Evolutionary conservation across 2,797 vertebrate genomes (phyloP), one percentile per base, ranked within the genome.

Genomic region (Oreortyx pictus): DNA sequence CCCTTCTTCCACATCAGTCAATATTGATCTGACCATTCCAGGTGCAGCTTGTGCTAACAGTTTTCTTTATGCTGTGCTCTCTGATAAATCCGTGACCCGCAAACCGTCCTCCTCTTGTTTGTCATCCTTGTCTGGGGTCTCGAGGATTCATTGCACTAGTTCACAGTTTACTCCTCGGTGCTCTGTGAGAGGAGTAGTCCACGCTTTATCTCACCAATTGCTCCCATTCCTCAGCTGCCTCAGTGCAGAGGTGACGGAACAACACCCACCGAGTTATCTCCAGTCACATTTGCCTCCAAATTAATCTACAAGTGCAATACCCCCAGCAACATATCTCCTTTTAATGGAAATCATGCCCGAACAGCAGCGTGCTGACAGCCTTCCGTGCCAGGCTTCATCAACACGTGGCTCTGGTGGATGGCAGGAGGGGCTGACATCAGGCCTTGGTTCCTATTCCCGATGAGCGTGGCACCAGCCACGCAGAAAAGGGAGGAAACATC

Each of bases 251-350:
- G 25, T 4, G 31, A 66, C 1, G 3, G 41, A 44, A 78, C 29
- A 75, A 15, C 1, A 6, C 7, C 7, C 59, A 39, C 44, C 0
- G 0, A 29, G 5, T 37, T 83, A 9, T 43, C 7, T 1, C n/a
- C 62, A 35, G 70, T 79, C 46, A 78, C 71, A 65, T 78, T 67
- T 20, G 41, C 20, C 49, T 85, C 57, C 43, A 78, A 85, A 24
- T 65, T 54, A 82, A 72, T 49, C 43, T 5, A 67, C 4, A 33
- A 18, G 18, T 54, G 64, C 19, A 49, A 19, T 49, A 59, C 54
- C 82, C 70, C 70, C 29, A 83, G 39, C 13, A 64, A 70, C 7
- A 6, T 31, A 44, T 39, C 83, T 68, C 64, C 27, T 87, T 93
- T 77, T 27, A 61, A 29, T 37, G 43, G 61, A 80, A 88, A 80